Percentiles rank a stretch among this genome's conserved stretches.
These are phyloP conservation scores for Setophaga petechia DNA, from an alignment of 2,113 vertebrate genomes.

Conservation along the genomic window DNA sequence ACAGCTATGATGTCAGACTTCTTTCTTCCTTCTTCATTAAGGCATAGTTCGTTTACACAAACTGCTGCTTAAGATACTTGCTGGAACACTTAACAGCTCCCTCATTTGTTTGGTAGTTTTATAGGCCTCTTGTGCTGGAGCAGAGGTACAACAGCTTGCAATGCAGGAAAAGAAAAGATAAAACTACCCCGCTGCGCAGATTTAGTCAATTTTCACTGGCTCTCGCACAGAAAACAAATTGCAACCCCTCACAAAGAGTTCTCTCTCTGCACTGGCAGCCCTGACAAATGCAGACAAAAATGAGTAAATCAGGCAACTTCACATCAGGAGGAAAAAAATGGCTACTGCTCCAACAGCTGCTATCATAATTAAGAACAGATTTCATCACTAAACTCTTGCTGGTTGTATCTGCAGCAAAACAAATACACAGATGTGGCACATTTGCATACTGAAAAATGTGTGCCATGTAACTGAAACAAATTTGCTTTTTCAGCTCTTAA, in stretches of 20 bases:
- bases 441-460: constrained; percentile 73
- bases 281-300: constrained; percentile 77
- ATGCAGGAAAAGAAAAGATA: constrained; percentile 70
- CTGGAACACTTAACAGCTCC: constrained; percentile 69
- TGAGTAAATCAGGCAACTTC: constrained; percentile 79
- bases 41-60: constrained; percentile 61
- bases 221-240: constrained; percentile 79
- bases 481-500: constrained; percentile 69
- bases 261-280: constrained; percentile 73
- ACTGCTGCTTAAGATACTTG: constrained; percentile 69
- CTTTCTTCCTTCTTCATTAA: constrained; percentile 54
- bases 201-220: constrained; percentile 77
- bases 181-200: constrained; percentile 76
- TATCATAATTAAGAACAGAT: constrained; percentile 86
- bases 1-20: constrained; percentile 14
- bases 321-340: constrained; percentile 74
- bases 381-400: constrained; percentile 81
- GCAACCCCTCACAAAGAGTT: constrained; percentile 74
- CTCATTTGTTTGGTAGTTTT: constrained; percentile 75
- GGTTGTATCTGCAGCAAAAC: constrained; percentile 78
- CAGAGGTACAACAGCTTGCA: constrained; percentile 77
- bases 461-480: constrained; percentile 61
- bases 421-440: constrained; percentile 82
- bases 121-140: constrained; percentile 72
- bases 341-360: constrained; percentile 78